A percentile compares a stretch with the other conserved stretches of the same genome.
Evolutionary conservation across 2,113 vertebrate genomes (phyloP).

Genomic region (Lichenostomus cassidix): DNA sequence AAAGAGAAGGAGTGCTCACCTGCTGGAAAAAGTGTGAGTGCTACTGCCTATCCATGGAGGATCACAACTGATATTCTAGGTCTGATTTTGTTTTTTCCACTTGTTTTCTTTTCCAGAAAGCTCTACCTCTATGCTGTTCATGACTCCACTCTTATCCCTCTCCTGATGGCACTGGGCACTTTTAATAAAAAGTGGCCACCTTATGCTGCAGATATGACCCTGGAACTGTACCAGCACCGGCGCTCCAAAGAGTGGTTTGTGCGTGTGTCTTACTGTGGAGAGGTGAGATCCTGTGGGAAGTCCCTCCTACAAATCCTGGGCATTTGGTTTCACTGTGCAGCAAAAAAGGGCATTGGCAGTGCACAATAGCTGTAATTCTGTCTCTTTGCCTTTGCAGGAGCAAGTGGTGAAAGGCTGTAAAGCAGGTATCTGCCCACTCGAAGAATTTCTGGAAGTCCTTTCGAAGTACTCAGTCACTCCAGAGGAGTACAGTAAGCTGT

Average conservation of each 20-base stretch:
- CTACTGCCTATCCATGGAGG: neutral
- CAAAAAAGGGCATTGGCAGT: neutral
- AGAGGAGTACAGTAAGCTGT: constrained; percentile 78
- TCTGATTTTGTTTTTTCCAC: neutral
- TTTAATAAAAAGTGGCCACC: constrained; percentile 91
- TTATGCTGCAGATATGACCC: constrained; percentile 83
- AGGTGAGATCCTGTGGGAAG: constrained; percentile 72
- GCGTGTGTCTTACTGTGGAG: constrained; percentile 80
- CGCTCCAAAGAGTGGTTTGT: constrained; percentile 84
- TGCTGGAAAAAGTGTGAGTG: neutral
- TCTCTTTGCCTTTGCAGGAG: constrained; percentile 75
- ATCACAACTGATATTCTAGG: neutral
- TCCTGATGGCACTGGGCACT: constrained; percentile 86
- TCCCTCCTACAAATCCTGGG: neutral
- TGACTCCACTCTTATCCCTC: constrained; percentile 87
- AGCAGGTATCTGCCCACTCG: constrained; percentile 84
- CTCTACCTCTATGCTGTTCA: constrained; percentile 88
- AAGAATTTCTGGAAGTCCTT: constrained; percentile 82
- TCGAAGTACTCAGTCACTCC: constrained; percentile 72
- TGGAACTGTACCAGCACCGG: constrained; percentile 86
- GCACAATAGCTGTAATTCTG: neutral
- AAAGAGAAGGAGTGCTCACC: neutral
- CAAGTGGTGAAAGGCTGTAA: constrained; percentile 85
- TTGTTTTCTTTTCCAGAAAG: constrained; percentile 77
- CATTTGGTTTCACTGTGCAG: neutral